phyloP scores from a whole-genome alignment of 2,113 vertebrate genomes.

The Excalfactoria chinensis region DNA sequence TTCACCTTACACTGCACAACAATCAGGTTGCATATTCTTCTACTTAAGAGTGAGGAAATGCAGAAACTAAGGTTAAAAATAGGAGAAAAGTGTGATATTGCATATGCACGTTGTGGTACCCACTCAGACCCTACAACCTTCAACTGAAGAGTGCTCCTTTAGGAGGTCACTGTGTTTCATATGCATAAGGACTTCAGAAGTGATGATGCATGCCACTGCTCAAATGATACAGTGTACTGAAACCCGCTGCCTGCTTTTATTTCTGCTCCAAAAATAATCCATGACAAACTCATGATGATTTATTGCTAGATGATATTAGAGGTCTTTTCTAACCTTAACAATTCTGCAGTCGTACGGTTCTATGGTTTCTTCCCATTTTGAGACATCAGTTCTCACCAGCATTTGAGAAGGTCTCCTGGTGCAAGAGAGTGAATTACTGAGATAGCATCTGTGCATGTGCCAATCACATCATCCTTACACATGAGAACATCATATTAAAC shows the following conservation, averaged over 20 bases:
- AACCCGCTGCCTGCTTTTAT: neutral
- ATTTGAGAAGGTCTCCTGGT: accelerated
- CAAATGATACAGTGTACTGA: neutral
- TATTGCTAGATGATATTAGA: too few relatives aligned
- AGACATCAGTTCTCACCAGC: neutral
- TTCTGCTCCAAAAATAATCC: neutral
- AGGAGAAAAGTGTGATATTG: neutral
- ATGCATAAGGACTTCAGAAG: neutral
- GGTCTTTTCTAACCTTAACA: too few relatives aligned
- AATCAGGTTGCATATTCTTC: neutral
- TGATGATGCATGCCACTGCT: neutral
- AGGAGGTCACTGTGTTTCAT: neutral
- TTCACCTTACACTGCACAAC: neutral
- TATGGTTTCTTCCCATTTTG: neutral
- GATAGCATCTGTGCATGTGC: neutral
- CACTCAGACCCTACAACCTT: accelerated
- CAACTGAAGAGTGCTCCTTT: neutral
- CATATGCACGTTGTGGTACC: neutral
- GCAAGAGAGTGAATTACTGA: neutral
- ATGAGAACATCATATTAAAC: neutral
- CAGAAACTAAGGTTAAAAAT: neutral
- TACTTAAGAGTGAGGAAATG: neutral
- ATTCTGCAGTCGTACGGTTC: neutral
- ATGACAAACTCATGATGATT: neutral
- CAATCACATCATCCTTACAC: neutral